These are phyloP conservation scores for Actinemys pallida DNA, from an alignment of 2,113 vertebrate genomes.

Conservation along the genomic window DNA sequence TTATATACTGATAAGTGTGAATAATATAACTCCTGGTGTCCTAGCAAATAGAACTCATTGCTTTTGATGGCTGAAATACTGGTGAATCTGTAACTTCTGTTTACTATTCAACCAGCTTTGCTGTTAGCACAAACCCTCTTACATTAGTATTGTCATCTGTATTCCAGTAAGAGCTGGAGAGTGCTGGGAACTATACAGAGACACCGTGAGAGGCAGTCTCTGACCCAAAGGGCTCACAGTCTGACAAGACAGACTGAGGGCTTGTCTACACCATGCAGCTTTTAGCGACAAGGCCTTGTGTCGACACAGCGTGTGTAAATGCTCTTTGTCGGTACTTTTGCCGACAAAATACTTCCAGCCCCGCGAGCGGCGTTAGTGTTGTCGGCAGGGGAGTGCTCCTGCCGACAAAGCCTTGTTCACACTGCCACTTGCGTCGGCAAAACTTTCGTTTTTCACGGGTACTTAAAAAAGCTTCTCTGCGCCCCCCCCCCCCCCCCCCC, in stretches of 20 bases:
- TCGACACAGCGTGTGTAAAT: no score
- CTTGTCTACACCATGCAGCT: no score
- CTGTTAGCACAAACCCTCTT: not conserved
- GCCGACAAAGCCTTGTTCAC: no score
- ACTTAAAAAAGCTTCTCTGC: no score
- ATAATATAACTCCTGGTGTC: not conserved
- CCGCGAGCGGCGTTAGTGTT: no score
- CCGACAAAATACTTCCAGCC: no score
- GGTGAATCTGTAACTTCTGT: not conserved
- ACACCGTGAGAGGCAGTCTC: accelerated
- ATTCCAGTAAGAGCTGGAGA: not conserved
- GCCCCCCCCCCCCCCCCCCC: no score
- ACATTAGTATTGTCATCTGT: not conserved
- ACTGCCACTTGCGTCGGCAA: no score
- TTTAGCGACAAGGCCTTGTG: no score
- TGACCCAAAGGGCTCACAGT: not conserved
- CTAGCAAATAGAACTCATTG: not conserved
- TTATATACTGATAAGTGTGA: constrained; percentile 26
- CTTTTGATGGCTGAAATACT: constrained; percentile 25
- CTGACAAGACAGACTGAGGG: not conserved
- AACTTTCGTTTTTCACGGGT: no score
- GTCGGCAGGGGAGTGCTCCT: no score
- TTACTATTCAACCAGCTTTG: not conserved
- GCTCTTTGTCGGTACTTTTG: no score
- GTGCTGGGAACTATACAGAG: accelerated